These are phyloP conservation scores for Cybosia mesomella DNA, from an alignment of 2,888 invertebrate genomes.

Conservation along the genomic window DNA sequence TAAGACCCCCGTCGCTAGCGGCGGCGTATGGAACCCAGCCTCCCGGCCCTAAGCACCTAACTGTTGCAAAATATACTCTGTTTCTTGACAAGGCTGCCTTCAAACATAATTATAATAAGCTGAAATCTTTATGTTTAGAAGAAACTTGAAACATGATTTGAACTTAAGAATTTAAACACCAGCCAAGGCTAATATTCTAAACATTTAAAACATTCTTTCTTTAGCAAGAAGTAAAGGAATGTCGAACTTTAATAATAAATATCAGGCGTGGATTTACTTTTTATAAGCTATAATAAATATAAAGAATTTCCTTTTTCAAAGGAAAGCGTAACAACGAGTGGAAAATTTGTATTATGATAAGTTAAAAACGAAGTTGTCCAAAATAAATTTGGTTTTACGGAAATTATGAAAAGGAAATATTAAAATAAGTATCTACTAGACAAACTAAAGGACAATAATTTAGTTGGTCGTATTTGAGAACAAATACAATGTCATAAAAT, in stretches of 20 bases:
- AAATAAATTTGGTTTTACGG: conserved; percentile 47
- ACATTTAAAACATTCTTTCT: conserved; percentile 46
- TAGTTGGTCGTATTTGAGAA: conserved; percentile 64
- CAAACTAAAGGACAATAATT: conserved; percentile 67
- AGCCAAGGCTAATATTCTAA: conserved; percentile 38
- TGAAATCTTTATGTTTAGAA: conserved; percentile 33
- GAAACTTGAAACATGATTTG: conserved; percentile 31
- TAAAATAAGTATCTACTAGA: conserved; percentile 57
- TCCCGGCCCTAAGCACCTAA: conserved; percentile 33
- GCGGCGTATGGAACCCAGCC: conserved; percentile 22
- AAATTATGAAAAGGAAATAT: conserved; percentile 49
- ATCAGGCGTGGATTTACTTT: conserved; percentile 47
- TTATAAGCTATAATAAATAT: conserved; percentile 50
- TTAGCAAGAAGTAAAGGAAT: conserved; percentile 41
- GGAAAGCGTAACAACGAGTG: conserved; percentile 33
- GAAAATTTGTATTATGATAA: conserved; percentile 50
- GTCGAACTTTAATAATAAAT: conserved; percentile 55
- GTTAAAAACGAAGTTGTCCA: conserved; percentile 47
- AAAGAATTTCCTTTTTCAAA: conserved; percentile 43
- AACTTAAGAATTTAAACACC: conserved; percentile 43
- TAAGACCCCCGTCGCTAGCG: conserved; percentile 55
- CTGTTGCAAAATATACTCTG: conserved; percentile 43
- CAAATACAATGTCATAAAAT: conserved; percentile 74
- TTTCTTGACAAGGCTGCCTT: conserved; percentile 33
- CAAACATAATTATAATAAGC: conserved; percentile 47